Evolutionary conservation across 2,888 invertebrate species (phyloP), one percentile per base, ranked within the genome.

Genomic region (Drosophila mimetica): DNA sequence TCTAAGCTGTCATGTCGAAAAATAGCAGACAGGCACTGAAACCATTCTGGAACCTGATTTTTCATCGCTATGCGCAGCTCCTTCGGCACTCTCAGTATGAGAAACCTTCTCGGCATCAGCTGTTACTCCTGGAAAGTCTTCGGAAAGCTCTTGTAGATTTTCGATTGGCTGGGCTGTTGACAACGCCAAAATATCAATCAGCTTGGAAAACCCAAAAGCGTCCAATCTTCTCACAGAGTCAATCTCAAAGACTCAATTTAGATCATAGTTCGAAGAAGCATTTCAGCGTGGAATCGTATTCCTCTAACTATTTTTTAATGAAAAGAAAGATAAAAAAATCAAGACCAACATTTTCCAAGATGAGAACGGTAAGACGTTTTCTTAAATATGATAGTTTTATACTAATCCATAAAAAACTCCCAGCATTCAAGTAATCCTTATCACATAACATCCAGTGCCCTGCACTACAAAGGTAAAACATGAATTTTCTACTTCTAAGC

Each of bases 1-100:
- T 65, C 25, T 22, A 13, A 53, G 30, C 28, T 36, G 36, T 36
- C 8, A 54, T 48, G 55, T 28, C 55, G 34, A 48, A 18, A 4
- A 7, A 30, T 11, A 7, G 14, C 36, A 36, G 36, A 3, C 36
- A 14, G 36, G 18, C n/a, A 8, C 28, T 11, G 0, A 11, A 30
- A 11, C 18, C 53, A 11, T 30, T 20, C 4, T 48, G 50, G 28
- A 39, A 5, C 9, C 14, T n/a, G 20, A 13, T 16, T 3, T n/a
- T 22, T 20, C n/a, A 20, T 20, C 20, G 41, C 13, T 41, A 41
- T 20, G 7, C 20, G 6, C 3, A 41, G 22, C n/a, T 42, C 22
- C 22, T 22, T 4, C 8, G 7, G n/a, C 13, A 22, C 41, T 22
- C 20, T n/a, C 8, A 13, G 37, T 1, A 20, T 3, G n/a, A 6